Evolutionary conservation across 1,140 invertebrate genomes (phyloP).

Genomic region (Panonychus citri): DNA sequence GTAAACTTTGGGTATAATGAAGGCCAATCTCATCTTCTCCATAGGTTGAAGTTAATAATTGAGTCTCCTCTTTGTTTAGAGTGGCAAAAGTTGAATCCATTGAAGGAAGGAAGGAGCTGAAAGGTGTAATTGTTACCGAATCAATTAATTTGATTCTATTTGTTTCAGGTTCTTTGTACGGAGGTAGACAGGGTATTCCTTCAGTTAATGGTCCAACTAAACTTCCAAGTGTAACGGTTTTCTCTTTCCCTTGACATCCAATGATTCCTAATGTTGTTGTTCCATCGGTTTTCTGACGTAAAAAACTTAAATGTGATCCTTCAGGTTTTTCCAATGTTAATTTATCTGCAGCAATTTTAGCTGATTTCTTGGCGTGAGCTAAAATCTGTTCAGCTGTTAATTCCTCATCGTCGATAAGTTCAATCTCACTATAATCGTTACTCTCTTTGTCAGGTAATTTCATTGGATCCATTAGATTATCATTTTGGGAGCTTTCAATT

Average conservation of each 20-base stretch:
- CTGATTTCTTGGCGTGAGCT: conserved; percentile 39
- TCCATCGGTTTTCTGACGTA: conserved; percentile 53
- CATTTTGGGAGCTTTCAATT: conserved; percentile 23
- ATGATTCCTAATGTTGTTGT: conserved; percentile 68
- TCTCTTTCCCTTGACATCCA: conserved; percentile 18
- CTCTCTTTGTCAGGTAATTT: not conserved
- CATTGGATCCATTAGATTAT: not conserved
- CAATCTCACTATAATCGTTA: not conserved
- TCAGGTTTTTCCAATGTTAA: conserved; percentile 33
- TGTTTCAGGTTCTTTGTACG: conserved; percentile 60
- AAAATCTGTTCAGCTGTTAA: conserved; percentile 53
- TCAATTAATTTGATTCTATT: conserved; percentile 54
- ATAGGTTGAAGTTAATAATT: conserved; percentile 69
- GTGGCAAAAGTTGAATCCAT: conserved; percentile 89
- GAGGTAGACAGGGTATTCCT: conserved; percentile 36
- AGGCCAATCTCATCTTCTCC: conserved; percentile 56
- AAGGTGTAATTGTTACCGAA: conserved; percentile 6
- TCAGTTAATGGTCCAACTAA: conserved; percentile 53
- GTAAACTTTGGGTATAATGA: conserved; percentile 52
- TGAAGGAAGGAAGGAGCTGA: conserved; percentile 68
- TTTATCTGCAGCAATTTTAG: conserved; percentile 37
- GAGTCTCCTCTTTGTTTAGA: conserved; percentile 73
- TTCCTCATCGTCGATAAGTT: conserved; percentile 33
- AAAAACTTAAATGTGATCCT: conserved; percentile 42
- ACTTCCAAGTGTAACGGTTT: conserved; percentile 52